Evolutionary conservation across 2,888 invertebrate species (phyloP).

Genomic region (Mythimna vitellina): DNA sequence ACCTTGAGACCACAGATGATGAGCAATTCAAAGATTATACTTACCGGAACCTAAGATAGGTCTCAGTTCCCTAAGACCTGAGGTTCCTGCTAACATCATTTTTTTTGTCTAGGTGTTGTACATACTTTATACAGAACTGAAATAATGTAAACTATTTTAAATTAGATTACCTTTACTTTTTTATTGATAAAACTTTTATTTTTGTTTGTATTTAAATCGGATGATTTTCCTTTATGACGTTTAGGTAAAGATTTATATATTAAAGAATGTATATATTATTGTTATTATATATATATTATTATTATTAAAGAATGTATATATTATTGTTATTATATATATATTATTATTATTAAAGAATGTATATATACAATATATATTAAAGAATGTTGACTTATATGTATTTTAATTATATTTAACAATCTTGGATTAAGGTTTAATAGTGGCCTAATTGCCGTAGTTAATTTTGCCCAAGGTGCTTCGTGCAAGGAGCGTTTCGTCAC

Average conservation of each 20-base stretch:
- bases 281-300: too few relatives aligned
- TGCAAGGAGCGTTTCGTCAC: slow-evolving; percentile 83
- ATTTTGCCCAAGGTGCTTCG: slow-evolving; percentile 83
- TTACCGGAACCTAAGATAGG: too few relatives aligned
- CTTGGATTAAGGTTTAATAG: slow-evolving; percentile 40
- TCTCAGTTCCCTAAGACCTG: too few relatives aligned
- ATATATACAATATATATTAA: not conserved
- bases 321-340: too few relatives aligned
- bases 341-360: too few relatives aligned
- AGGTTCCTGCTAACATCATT: too few relatives aligned
- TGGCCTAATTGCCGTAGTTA: slow-evolving; percentile 73
- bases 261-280: too few relatives aligned
- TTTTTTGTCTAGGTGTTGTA: too few relatives aligned
- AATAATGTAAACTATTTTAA: not conserved
- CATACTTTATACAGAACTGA: too few relatives aligned
- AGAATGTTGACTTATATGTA: not conserved
- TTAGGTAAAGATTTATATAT: slow-evolving; percentile 7
- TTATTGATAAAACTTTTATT: not conserved
- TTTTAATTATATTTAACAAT: slow-evolving; percentile 26
- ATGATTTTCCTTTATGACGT: not conserved
- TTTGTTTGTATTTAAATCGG: not conserved
- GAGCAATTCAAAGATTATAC: not conserved
- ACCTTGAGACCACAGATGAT: not conserved
- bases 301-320: too few relatives aligned
- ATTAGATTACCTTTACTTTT: not conserved